Base-by-base conservation (phyloP, 2,113 vertebrate species). In the Zootoca vivipara region DNA sequence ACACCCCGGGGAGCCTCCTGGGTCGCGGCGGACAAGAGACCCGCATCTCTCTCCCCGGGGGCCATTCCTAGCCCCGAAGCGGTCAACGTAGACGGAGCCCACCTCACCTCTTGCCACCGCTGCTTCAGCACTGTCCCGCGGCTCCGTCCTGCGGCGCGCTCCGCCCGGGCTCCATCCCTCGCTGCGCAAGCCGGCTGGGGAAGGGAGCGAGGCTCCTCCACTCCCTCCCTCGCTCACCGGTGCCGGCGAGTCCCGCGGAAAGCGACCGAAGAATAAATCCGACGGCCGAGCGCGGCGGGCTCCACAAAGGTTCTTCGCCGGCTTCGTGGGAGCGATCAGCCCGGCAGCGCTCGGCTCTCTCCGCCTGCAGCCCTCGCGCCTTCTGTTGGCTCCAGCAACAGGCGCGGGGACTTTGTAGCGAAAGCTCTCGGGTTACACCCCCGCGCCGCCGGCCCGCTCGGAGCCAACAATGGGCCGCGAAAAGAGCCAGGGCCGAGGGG, bases 361-460 rank as follows among this genome's bases (percentile, higher is more conserved):
- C 65, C 42, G 46, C 15, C 73, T 64, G 72, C 52, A 2, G 13
- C 58, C 28, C 67, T 33, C 2, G 33, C 52, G 69, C 78, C 69
- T 73, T 82, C 86, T 87, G 86, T 82, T 86, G 26, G 89, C 83
- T 85, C 88, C 78, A 2, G 86, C 88, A 78, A 62, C 42, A 89
- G 89, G 86, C 89, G 85, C 93, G 62, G 89, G 77, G 86, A 92
- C 93, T 95, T 95, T 94, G 93, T 95, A 93, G 93, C 67, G 9
- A 78, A 78, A 75, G 91, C 88, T 87, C 91, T 95, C 93, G 85
- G 91, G 93, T 94, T 94, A 94, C 94, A 91, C 83, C 89, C 85
- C 88, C 74, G 93, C 87, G 52, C 89, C 74, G 89, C 89, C 84
- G 70, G 83, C 78, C 74, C 35, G 65, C 69, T 74, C 70, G 12